Conservation (phyloP, 2,797 vertebrate genomes). For the Eremophila alpestris region DNA sequence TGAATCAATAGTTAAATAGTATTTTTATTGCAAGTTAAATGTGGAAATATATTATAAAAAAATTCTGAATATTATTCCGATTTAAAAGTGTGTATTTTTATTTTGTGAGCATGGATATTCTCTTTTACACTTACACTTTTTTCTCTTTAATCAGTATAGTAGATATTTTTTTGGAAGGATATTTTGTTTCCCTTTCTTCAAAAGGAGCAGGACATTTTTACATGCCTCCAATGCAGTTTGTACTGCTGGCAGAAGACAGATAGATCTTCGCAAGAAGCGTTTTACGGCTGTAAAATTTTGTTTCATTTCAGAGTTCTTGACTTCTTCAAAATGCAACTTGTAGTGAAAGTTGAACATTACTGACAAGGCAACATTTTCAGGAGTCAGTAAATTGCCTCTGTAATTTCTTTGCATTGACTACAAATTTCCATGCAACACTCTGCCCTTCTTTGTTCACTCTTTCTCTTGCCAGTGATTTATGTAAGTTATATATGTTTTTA, state of each 20-base stretch:
- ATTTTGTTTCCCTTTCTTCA: background rate
- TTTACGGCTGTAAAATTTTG: background rate
- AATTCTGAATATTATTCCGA: background rate
- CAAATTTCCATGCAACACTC: background rate
- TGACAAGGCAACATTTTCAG: background rate
- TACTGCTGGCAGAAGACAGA: background rate
- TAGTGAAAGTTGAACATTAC: background rate
- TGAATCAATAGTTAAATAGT: background rate
- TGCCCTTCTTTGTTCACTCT: background rate
- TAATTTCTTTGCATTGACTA: background rate
- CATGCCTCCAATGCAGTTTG: background rate
- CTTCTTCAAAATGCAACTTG: background rate
- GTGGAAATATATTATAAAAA: background rate
- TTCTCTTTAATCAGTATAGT: background rate
- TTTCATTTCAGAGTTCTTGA: background rate
- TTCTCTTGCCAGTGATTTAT: background rate
- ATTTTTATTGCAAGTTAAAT: background rate
- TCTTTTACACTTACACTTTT: background rate
- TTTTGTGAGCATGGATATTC: background rate
- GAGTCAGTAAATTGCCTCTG: background rate
- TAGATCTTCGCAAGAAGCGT: background rate
- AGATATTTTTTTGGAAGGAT: background rate
- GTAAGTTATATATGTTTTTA: background rate
- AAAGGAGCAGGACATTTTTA: background rate
- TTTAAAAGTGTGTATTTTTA: background rate